phyloP scores from a whole-genome alignment of 2,888 invertebrate genomes.

The Pycnomerus fuliginosus region DNA sequence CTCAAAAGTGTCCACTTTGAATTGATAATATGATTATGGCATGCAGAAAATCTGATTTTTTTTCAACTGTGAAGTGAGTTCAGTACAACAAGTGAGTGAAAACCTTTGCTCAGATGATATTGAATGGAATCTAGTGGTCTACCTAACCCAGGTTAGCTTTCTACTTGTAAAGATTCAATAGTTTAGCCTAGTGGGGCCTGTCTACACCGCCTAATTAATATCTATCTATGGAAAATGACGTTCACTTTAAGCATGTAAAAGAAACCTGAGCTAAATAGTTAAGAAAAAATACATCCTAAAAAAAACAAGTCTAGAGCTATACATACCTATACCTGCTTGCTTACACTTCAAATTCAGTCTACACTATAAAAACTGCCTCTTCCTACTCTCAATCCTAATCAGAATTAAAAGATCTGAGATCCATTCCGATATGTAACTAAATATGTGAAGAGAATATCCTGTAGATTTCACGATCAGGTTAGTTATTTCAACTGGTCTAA shows the following conservation, averaged over 20 bases:
- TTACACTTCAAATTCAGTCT: constrained; percentile 17
- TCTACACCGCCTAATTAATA: constrained; percentile 4
- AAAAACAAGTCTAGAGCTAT: constrained; percentile 39
- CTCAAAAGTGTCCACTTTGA: constrained; percentile 5
- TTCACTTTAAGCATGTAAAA: constrained; percentile 27
- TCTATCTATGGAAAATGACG: constrained; percentile 1
- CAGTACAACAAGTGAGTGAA: not conserved
- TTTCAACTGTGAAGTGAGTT: no score
- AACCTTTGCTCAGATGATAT: constrained; percentile 8
- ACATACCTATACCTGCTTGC: constrained; percentile 40
- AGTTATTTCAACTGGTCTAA: constrained; percentile 10
- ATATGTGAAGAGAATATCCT: constrained; percentile 7
- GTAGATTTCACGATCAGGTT: constrained; percentile 9
- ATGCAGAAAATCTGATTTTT: not conserved
- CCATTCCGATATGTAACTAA: constrained; percentile 4
- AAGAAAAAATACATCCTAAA: constrained; percentile 30
- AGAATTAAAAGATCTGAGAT: constrained; percentile 7
- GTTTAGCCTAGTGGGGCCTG: constrained; percentile 3
- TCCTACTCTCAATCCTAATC: constrained; percentile 21
- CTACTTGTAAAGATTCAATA: constrained; percentile 11
- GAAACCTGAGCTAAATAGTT: constrained; percentile 47
- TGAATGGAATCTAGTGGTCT: constrained; percentile 28
- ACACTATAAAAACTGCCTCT: constrained; percentile 18
- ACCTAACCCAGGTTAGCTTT: constrained; percentile 48
- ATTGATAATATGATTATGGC: constrained; percentile 3